Conservation (phyloP, 2,888 invertebrate species). For the Lathronympha strigana region DNA sequence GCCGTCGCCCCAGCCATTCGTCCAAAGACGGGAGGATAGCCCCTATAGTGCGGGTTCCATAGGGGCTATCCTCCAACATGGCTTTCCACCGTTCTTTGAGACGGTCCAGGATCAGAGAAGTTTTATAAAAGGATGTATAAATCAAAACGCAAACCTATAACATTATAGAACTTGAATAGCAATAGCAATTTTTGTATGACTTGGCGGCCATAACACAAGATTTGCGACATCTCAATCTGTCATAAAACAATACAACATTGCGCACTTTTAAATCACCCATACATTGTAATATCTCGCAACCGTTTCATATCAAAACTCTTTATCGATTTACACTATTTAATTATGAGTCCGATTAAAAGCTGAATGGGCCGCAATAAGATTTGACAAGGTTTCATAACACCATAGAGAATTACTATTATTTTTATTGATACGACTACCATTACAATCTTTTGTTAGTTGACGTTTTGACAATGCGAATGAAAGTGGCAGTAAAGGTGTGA, state of each 20-base stretch:
- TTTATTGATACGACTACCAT: conserved; percentile 20
- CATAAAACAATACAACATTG: not conserved
- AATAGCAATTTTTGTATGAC: too few relatives aligned
- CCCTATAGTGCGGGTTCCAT: too few relatives aligned
- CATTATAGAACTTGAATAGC: too few relatives aligned
- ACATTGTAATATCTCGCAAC: not conserved
- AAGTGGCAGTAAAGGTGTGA: conserved; percentile 31
- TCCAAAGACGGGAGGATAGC: too few relatives aligned
- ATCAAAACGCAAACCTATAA: too few relatives aligned
- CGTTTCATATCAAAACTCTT: conserved; percentile 1
- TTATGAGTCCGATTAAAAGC: conserved; percentile 12
- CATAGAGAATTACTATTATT: conserved; percentile 21
- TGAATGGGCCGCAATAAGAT: conserved; percentile 13
- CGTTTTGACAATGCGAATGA: conserved; percentile 38
- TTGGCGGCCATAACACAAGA: not conserved
- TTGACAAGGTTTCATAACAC: conserved; percentile 24
- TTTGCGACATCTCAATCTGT: conserved; percentile 5
- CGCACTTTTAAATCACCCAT: not conserved
- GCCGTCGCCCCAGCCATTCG: too few relatives aligned
- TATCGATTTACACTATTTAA: conserved; percentile 15
- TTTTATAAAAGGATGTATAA: too few relatives aligned
- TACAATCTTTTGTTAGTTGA: conserved; percentile 30
- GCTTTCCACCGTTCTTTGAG: too few relatives aligned
- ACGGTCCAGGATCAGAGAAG: too few relatives aligned
- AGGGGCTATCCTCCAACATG: too few relatives aligned